A percentile compares a stretch with the other conserved stretches of the same genome.
Evolutionary conservation across 2,113 vertebrate genomes (phyloP).

Genomic region (Carassius carassius): DNA sequence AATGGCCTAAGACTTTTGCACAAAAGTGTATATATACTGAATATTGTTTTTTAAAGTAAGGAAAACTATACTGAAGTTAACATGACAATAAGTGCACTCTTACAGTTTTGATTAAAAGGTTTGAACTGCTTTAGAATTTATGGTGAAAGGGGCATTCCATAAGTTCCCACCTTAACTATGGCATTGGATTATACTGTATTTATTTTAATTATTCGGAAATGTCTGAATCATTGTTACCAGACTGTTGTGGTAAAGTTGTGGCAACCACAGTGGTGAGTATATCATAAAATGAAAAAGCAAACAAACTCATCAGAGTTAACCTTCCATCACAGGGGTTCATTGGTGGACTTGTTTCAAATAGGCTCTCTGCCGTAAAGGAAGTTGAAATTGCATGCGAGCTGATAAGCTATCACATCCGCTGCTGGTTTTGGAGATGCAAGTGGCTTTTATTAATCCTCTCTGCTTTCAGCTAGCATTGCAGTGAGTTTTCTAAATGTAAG

Average conservation of each 20-base stretch:
- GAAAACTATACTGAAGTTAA: no score
- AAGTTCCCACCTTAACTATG: no score
- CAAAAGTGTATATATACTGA: no score
- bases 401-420: conserved; percentile 44
- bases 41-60: no score
- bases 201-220: no score
- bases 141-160: no score
- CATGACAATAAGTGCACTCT: no score
- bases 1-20: no score
- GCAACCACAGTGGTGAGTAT: neutral
- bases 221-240: neutral
- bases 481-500: conserved; percentile 51
- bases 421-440: conserved; percentile 37
- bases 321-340: neutral
- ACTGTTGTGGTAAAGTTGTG: neutral
- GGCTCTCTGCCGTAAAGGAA: neutral
- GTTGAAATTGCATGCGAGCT: conserved; percentile 38
- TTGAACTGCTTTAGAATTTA: no score
- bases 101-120: no score
- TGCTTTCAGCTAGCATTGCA: conserved; percentile 34
- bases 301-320: neutral
- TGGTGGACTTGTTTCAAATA: conserved; percentile 31
- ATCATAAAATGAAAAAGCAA: neutral
- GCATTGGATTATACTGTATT: no score
- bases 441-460: conserved; percentile 56